Percentiles rank a stretch among this genome's conserved stretches.
phyloP scores from a whole-genome alignment of 2,888 invertebrate genomes.

The Acleris literana region DNA sequence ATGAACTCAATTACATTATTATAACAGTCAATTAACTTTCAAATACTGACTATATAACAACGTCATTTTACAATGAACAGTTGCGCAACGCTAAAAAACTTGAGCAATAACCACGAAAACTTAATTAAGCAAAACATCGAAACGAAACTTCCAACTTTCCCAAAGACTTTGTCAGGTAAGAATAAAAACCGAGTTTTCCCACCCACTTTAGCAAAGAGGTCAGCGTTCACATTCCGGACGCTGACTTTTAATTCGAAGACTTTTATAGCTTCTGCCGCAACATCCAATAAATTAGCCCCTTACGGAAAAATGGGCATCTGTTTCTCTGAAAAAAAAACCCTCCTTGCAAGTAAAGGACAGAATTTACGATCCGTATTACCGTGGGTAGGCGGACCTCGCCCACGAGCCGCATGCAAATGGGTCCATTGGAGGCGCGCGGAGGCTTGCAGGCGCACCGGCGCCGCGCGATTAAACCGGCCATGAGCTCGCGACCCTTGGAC shows the following conservation, averaged over 20 bases:
- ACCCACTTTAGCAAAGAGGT: constrained; percentile 53
- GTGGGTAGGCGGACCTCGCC: constrained; percentile 76
- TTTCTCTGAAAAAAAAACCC: constrained; percentile 69
- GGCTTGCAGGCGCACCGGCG: constrained; percentile 56
- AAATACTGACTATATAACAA: constrained; percentile 67
- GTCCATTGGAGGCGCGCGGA: constrained; percentile 70
- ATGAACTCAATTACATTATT: constrained; percentile 40
- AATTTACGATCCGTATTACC: constrained; percentile 80
- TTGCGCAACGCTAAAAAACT: constrained; percentile 10
- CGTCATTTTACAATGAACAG: constrained; percentile 46
- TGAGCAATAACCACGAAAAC: constrained; percentile 32
- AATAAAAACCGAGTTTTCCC: constrained; percentile 46
- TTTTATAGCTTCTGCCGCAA: constrained; percentile 71
- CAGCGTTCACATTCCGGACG: constrained; percentile 62
- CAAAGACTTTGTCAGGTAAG: constrained; percentile 37
- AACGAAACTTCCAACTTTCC: constrained; percentile 33
- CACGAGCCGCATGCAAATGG: constrained; percentile 80
- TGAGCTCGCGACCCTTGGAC: constrained; percentile 16
- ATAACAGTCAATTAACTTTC: constrained; percentile 47
- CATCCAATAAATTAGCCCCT: constrained; percentile 78
- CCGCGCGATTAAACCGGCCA: constrained; percentile 24
- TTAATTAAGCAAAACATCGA: constrained; percentile 33
- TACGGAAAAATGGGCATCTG: constrained; percentile 79
- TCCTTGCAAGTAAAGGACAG: constrained; percentile 78
- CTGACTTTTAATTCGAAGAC: constrained; percentile 70